These are phyloP conservation scores for Anolis apletophallus DNA, from an alignment of 2,797 vertebrate species.

Conservation along the genomic window DNA sequence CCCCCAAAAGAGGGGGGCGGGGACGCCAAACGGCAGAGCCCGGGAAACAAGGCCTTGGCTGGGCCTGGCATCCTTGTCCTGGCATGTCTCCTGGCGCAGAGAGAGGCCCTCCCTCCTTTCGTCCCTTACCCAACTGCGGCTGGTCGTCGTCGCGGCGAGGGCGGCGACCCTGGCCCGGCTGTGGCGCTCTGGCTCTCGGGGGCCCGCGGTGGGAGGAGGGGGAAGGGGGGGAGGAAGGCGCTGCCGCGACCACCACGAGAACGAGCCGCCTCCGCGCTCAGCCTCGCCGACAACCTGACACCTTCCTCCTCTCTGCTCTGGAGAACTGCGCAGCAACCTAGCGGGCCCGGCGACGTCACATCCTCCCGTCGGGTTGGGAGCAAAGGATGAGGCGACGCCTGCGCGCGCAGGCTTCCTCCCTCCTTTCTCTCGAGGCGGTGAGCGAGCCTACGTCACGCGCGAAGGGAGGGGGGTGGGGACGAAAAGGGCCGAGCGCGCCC, in stretches of 20 bases:
- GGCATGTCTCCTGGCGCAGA: neutral
- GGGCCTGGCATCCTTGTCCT: neutral
- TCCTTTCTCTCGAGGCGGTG: neutral
- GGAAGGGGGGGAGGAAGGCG: too few relatives aligned
- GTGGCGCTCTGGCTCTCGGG: constrained; percentile 27
- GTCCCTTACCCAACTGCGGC: constrained; percentile 50
- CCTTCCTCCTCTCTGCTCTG: neutral
- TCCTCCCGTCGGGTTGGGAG: constrained; percentile 28
- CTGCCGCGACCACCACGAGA: too few relatives aligned
- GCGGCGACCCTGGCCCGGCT: constrained; percentile 30
- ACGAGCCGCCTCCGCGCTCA: too few relatives aligned
- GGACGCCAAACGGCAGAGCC: neutral
- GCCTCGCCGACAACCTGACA: too few relatives aligned
- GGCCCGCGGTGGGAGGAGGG: constrained; percentile 19
- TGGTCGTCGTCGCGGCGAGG: constrained; percentile 6
- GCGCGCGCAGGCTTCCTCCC: neutral
- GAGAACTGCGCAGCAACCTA: constrained; percentile 29
- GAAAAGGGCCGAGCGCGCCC: too few relatives aligned
- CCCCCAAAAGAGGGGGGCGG: neutral
- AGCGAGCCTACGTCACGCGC: neutral
- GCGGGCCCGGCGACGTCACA: constrained; percentile 60
- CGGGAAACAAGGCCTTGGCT: neutral
- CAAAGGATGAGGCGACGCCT: neutral
- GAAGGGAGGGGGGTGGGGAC: neutral
- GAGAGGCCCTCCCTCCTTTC: too few relatives aligned